Evolutionary conservation across 2,113 vertebrate genomes (phyloP).

Genomic region (Oxyura jamaicensis): DNA sequence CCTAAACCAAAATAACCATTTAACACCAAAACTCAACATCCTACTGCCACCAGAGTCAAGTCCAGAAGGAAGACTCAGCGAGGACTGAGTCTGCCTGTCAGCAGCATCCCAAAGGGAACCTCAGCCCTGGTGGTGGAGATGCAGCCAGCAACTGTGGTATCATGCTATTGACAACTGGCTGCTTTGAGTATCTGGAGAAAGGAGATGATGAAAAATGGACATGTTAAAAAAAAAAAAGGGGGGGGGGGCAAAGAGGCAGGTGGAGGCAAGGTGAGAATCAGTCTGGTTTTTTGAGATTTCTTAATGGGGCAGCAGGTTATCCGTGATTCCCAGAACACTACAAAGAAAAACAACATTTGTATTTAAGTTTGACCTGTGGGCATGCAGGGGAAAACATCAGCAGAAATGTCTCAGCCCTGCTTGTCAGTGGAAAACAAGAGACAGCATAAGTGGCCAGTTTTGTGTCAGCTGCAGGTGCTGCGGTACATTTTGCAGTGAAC

Average conservation of each 20-base stretch:
- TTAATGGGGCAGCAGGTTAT: not conserved
- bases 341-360: not conserved
- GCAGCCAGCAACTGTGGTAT: not conserved
- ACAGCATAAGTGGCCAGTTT: not conserved
- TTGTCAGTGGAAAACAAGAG: not conserved
- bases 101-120: not conserved
- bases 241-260: not conserved
- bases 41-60: not conserved
- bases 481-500: not conserved
- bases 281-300: not conserved
- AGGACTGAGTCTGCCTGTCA: not conserved
- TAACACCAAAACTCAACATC: not conserved
- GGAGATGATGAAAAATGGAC: not conserved
- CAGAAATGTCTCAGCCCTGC: not conserved
- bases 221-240: not conserved
- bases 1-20: not conserved
- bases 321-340: not conserved
- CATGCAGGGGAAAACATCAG: not conserved
- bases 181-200: not conserved
- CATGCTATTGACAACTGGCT: accelerated
- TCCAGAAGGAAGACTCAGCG: not conserved
- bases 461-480: not conserved
- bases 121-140: not conserved
- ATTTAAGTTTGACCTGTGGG: not conserved
- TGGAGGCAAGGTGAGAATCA: not conserved